Conservation (phyloP, 2,797 vertebrate species). For the Sus cebifrons region DNA sequence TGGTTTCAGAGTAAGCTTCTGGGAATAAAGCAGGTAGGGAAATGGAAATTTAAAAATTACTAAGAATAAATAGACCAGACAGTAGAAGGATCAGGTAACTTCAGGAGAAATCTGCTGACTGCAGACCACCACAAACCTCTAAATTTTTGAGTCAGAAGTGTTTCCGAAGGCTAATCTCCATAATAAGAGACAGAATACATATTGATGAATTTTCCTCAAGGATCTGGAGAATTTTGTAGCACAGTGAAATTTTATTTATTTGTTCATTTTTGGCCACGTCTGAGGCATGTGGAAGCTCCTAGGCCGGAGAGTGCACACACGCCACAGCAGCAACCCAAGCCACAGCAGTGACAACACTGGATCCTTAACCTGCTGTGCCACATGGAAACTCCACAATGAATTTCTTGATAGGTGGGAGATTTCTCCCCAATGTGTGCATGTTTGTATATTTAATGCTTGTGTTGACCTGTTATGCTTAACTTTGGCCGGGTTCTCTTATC, state of each 20-base stretch:
- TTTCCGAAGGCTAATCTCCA: not conserved
- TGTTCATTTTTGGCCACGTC: too few relatives aligned
- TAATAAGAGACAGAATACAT: not conserved
- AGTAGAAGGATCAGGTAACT: not conserved
- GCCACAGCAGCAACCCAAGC: too few relatives aligned
- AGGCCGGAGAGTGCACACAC: too few relatives aligned
- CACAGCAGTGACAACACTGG: too few relatives aligned
- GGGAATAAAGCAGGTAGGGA: slow-evolving; percentile 8
- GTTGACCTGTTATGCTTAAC: not conserved
- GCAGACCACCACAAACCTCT: not conserved
- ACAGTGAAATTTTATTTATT: too few relatives aligned
- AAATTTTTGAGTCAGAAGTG: not conserved
- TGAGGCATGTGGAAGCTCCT: too few relatives aligned
- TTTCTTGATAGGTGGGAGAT: not conserved
- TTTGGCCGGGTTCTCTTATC: not conserved
- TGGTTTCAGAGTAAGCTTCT: not conserved
- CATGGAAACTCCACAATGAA: not conserved
- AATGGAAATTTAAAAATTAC: not conserved
- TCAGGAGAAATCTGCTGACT: not conserved
- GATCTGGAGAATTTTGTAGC: not conserved
- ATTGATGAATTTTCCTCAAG: not conserved
- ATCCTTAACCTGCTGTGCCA: too few relatives aligned
- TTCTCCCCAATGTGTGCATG: not conserved
- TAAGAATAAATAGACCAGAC: not conserved
- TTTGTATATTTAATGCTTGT: not conserved